Base-by-base conservation (phyloP, 2,888 invertebrate species). In the Lampropteryx suffumata region DNA sequence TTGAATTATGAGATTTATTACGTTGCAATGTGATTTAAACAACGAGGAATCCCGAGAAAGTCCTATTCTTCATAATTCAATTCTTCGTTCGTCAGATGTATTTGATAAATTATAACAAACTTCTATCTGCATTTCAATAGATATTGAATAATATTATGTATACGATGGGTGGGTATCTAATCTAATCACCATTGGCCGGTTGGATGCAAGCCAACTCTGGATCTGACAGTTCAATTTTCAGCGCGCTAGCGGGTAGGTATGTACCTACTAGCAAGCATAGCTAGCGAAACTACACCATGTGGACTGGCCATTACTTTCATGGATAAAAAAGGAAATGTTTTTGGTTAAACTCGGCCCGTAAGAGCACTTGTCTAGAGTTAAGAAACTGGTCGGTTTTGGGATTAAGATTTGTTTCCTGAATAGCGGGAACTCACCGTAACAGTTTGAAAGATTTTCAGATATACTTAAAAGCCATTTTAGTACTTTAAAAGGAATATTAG, bases 201-300 rank as follows among this genome's bases (percentile, higher is more conserved):
- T 73, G 79, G 80, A 65, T 35, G 9, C 9, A 1, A 17, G 68
- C 80, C 79, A 77, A 64, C 29, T 26, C 65, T 79, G 80, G 36
- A 46, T 26, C 50, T 73, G 79, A 79, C 79, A 80, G 77, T 63
- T 70, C 72, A 73, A 79, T 79, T 79, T 79, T 70, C 68, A 54
- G 60, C 36, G 62, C 21, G 64, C 57, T 56, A 48, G 34, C 32
- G n/a, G n/a, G n/a, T n/a, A n/a, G n/a, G n/a, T n/a, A n/a, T n/a
- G 14, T 21, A 21, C 2, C 5, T 3, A 21, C 35, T 35, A 17
- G 35, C 35, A 11, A 11, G 11, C 35, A n/a, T 12, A 41, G 17
- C 12, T 9, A 11, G 13, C 46, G 45, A 44, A 54, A 54, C 54
- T 54, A 41, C 37, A 14, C 52, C 49, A 32, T 42, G 35, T 24